Evolutionary conservation across 2,888 invertebrate genomes (phyloP).

Genomic region (Saturnia japonica): DNA sequence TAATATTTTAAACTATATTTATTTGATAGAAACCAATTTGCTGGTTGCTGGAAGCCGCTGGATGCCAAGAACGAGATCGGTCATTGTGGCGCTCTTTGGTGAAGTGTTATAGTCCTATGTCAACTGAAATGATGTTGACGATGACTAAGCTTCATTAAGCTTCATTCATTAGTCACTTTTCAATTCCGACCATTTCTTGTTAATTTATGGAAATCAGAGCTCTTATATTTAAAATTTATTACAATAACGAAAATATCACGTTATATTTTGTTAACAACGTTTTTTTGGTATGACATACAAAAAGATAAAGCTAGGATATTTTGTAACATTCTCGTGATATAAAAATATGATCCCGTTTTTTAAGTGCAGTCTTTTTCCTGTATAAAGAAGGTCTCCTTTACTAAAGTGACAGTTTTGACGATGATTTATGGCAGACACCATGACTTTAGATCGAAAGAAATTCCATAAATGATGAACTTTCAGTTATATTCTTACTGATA

Average conservation of each 20-base stretch:
- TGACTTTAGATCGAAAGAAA: slow-evolving; percentile 42
- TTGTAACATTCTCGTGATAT: slow-evolving; percentile 16
- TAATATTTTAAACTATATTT: too few species aligned
- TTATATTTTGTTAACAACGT: neutral
- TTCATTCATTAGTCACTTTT: too few species aligned
- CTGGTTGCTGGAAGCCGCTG: too few species aligned
- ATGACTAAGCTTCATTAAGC: too few species aligned
- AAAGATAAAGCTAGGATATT: slow-evolving; percentile 30
- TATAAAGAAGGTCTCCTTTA: slow-evolving; percentile 52
- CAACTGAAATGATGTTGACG: too few species aligned
- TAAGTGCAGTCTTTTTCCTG: slow-evolving; percentile 32
- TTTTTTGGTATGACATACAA: slow-evolving; percentile 26
- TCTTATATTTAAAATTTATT: neutral
- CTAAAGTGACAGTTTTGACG: slow-evolving; percentile 58
- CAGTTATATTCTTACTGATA: slow-evolving; percentile 28
- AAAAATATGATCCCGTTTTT: slow-evolving; percentile 34
- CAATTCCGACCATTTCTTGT: too few species aligned
- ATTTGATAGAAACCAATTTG: too few species aligned
- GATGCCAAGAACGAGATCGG: too few species aligned
- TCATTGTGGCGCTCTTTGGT: too few species aligned
- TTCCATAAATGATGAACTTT: slow-evolving; percentile 50
- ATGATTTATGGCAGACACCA: slow-evolving; percentile 54
- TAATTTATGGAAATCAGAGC: too few species aligned
- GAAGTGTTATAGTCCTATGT: too few species aligned
- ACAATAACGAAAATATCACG: neutral